phyloP scores from a whole-genome alignment of 2,113 vertebrate species.

The Dicrurus megarhynchus region DNA sequence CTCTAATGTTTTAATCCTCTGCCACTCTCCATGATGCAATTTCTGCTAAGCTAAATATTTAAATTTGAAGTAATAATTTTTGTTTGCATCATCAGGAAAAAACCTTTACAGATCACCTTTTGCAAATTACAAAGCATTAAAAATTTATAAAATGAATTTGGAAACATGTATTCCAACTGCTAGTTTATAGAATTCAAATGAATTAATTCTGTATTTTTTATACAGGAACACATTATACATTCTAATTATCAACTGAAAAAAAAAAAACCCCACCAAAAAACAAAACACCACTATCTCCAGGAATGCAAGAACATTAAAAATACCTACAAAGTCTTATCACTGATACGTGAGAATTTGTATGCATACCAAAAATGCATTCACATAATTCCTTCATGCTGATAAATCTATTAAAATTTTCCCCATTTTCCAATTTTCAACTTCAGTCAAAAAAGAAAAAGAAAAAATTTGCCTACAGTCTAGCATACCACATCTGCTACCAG shows the following conservation, averaged over 20 bases:
- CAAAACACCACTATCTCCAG: neutral
- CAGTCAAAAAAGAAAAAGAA: neutral
- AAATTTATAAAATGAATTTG: neutral
- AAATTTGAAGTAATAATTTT: neutral
- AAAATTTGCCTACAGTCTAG: neutral
- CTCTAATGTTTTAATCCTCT: constrained; percentile 33
- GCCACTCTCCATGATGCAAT: neutral
- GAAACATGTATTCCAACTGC: neutral
- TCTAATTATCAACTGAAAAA: neutral
- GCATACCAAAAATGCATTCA: neutral
- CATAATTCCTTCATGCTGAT: neutral
- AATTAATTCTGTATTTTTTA: neutral
- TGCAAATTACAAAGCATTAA: neutral
- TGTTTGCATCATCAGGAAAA: neutral
- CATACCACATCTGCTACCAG: neutral
- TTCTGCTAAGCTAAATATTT: constrained; percentile 33
- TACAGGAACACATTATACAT: neutral
- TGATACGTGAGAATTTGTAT: neutral
- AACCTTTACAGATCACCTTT: neutral
- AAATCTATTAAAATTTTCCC: neutral
- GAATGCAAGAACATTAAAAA: neutral
- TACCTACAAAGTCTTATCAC: neutral
- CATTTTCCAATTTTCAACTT: neutral
- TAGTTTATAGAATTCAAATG: neutral
- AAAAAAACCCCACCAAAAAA: fast-evolving